Evolutionary conservation across 2,797 vertebrate genomes (phyloP).

Genomic region (Parotocinclus haroldoi): DNA sequence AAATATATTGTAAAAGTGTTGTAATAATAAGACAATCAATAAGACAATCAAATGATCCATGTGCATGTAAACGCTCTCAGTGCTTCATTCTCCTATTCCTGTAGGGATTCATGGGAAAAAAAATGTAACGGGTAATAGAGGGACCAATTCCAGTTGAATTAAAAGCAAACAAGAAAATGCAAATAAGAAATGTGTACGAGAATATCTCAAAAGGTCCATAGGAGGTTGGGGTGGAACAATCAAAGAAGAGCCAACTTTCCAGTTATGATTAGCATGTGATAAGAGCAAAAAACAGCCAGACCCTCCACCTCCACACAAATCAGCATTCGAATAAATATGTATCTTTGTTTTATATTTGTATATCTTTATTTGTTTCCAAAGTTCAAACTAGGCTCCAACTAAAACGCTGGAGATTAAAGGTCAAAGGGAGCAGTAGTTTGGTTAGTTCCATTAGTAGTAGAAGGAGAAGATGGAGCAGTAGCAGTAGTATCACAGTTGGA

Average conservation of each 20-base stretch:
- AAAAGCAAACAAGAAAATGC: constrained; percentile 19
- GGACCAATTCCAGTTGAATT: constrained; percentile 63
- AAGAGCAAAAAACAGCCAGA: constrained; percentile 45
- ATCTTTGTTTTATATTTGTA: constrained; percentile 59
- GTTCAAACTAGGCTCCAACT: constrained; percentile 66
- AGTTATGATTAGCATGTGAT: constrained; percentile 34
- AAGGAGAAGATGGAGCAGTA: constrained; percentile 65
- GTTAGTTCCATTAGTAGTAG: constrained; percentile 66
- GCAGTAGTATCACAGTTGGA: constrained; percentile 70
- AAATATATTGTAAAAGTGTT: too few relatives aligned
- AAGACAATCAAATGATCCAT: too few relatives aligned
- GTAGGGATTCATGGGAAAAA: neutral
- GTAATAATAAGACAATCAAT: too few relatives aligned
- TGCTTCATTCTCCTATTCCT: neutral
- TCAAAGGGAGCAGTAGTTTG: constrained; percentile 72
- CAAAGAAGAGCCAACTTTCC: constrained; percentile 32
- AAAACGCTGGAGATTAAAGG: constrained; percentile 75
- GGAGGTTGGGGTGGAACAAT: constrained; percentile 24
- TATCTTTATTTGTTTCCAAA: constrained; percentile 54
- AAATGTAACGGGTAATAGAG: neutral
- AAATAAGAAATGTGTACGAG: neutral
- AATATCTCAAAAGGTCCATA: constrained; percentile 2
- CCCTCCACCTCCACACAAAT: constrained; percentile 61
- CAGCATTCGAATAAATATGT: constrained; percentile 73
- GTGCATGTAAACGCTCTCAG: constrained; percentile 23